phyloP scores from a whole-genome alignment of 2,113 vertebrate genomes.

The Cavia porcellus region DNA sequence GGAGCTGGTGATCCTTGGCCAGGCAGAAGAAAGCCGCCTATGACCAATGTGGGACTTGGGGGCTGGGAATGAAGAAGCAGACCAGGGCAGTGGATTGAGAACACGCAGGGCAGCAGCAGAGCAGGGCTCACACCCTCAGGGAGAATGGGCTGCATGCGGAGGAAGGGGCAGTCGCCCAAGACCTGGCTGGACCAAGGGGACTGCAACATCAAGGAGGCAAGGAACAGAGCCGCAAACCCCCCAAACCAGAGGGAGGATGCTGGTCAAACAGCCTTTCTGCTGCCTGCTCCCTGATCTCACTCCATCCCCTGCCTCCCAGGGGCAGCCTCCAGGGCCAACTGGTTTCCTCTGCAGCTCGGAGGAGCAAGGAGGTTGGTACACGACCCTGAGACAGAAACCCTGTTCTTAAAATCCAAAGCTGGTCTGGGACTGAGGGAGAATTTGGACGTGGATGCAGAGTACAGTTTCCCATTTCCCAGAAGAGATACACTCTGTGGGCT shows the following conservation, averaged over 20 bases:
- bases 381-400: background rate
- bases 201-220: fast-evolving
- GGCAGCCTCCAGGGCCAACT: background rate
- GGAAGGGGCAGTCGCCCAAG: background rate
- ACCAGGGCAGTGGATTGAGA: background rate
- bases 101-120: background rate
- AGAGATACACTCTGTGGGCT: background rate
- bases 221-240: background rate
- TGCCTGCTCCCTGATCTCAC: background rate
- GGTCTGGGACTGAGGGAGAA: background rate
- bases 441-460: background rate
- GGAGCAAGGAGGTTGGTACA: background rate
- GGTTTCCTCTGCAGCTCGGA: background rate
- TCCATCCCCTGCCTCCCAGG: background rate
- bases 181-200: background rate
- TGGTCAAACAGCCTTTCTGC: background rate
- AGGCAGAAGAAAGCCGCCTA: background rate
- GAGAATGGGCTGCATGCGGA: background rate
- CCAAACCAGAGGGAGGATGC: background rate
- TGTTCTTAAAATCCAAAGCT: background rate
- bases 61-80: background rate
- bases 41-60: background rate
- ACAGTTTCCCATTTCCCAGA: background rate
- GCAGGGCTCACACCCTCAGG: background rate
- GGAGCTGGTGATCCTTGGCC: background rate